phyloP scores from a whole-genome alignment of 2,888 invertebrate species.

The Acrocera orbiculus region DNA sequence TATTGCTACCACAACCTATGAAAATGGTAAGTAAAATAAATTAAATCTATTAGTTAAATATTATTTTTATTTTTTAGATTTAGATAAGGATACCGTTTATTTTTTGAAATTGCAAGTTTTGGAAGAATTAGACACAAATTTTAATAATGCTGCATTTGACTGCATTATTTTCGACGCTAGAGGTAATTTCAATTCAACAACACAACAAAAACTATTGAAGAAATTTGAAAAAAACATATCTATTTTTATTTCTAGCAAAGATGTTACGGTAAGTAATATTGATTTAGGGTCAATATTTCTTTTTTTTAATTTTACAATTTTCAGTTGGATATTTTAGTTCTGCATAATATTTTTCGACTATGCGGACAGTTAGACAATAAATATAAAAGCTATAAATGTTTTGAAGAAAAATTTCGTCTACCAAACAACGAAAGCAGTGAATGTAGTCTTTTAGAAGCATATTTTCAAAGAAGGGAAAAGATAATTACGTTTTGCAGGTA shows the following conservation, averaged over 20 bases:
- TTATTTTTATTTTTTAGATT: constrained; percentile 15
- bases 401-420: constrained; percentile 23
- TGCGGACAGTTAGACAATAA: constrained; percentile 24
- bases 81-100: constrained; percentile 22
- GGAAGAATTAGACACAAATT: constrained; percentile 21
- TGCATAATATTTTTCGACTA: constrained; percentile 22
- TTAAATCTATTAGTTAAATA: neutral
- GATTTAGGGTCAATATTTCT: neutral
- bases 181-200: constrained; percentile 23
- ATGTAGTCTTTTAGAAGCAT: constrained; percentile 24
- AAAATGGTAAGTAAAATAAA: no score
- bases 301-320: constrained; percentile 1
- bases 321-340: constrained; percentile 24
- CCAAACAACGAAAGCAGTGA: constrained; percentile 18
- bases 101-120: constrained; percentile 25
- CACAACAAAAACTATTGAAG: constrained; percentile 23
- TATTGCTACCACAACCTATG: no score
- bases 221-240: constrained; percentile 24
- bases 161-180: constrained; percentile 25
- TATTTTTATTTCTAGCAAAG: constrained; percentile 25
- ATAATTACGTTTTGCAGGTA: constrained; percentile 27
- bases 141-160: constrained; percentile 23
- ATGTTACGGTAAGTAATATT: constrained; percentile 22
- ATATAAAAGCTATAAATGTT: constrained; percentile 17
- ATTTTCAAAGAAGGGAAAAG: constrained; percentile 26